Evolutionary conservation across 2,113 vertebrate species (phyloP).

Genomic region (Chaetodon trifascialis): DNA sequence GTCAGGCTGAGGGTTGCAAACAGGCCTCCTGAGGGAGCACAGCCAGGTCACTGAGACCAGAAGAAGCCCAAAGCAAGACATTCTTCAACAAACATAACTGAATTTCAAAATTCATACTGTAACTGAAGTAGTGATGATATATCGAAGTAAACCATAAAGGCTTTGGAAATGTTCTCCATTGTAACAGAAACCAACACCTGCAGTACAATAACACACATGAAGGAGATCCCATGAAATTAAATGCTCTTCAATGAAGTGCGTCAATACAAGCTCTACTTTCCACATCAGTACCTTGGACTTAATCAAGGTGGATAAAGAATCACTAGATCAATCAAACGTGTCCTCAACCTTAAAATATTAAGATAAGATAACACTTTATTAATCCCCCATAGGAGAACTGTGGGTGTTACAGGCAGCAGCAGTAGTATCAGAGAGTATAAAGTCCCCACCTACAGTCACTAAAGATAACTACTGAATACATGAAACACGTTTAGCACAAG

Average conservation of each 20-base stretch:
- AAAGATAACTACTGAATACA: not conserved
- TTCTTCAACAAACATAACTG: not conserved
- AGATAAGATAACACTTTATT: not conserved
- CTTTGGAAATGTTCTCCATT: not conserved
- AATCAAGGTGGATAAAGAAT: not conserved
- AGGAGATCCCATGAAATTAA: not conserved
- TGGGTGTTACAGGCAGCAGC: too few species aligned
- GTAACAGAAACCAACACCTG: too few species aligned
- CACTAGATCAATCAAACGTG: not conserved
- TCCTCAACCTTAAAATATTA: not conserved
- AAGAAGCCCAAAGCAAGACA: not conserved
- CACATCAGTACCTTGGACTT: not conserved
- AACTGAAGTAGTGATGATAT: too few species aligned
- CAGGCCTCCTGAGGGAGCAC: not conserved
- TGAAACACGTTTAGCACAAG: not conserved
- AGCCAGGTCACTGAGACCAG: not conserved
- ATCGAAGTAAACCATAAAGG: not conserved
- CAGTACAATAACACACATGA: not conserved
- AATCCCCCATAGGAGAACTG: too few species aligned
- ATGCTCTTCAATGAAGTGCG: not conserved
- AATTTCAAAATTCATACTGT: not conserved
- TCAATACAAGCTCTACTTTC: not conserved
- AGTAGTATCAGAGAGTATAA: too few species aligned
- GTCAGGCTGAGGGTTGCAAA: not conserved
- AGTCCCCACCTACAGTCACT: not conserved